Evolutionary conservation across 2,113 vertebrate genomes (phyloP).

Genomic region (Podarcis muralis): DNA sequence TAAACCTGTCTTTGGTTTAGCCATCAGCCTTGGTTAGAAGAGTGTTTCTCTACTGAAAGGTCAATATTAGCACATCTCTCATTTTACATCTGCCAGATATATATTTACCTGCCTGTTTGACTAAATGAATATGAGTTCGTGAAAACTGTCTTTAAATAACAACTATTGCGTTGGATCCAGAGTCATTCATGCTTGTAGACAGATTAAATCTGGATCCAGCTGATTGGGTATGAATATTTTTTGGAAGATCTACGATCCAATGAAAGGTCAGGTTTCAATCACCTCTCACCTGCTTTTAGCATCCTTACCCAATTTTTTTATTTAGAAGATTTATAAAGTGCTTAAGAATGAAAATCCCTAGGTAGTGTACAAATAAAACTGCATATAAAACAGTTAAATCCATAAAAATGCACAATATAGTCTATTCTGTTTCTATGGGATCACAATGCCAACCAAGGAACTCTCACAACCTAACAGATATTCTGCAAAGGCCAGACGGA

Average conservation of each 20-base stretch:
- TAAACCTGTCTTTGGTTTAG: not conserved
- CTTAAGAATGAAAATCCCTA: too few species aligned
- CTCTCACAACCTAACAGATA: slow-evolving; percentile 23
- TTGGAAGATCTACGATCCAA: slow-evolving; percentile 34
- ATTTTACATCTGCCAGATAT: not conserved
- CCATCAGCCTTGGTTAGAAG: not conserved
- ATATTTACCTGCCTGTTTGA: not conserved
- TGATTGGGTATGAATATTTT: not conserved
- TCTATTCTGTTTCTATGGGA: slow-evolving; percentile 45
- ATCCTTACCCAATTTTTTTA: slow-evolving; percentile 2
- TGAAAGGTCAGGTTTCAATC: slow-evolving; percentile 55
- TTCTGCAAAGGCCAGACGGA: slow-evolving; percentile 7
- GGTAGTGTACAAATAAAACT: too few species aligned
- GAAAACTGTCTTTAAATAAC: not conserved
- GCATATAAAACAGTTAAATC: too few species aligned
- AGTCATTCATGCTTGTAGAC: not conserved
- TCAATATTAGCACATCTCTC: not conserved
- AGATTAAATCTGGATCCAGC: not conserved
- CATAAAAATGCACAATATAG: slow-evolving; percentile 27
- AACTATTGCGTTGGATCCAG: not conserved
- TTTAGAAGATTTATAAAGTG: too few species aligned
- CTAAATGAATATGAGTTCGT: slow-evolving; percentile 30
- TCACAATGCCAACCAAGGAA: not conserved
- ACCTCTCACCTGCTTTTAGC: slow-evolving; percentile 32
- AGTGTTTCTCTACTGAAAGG: not conserved